Evolutionary conservation across 2,113 vertebrate species (phyloP).

Genomic region (Actenoides lindsayi): DNA sequence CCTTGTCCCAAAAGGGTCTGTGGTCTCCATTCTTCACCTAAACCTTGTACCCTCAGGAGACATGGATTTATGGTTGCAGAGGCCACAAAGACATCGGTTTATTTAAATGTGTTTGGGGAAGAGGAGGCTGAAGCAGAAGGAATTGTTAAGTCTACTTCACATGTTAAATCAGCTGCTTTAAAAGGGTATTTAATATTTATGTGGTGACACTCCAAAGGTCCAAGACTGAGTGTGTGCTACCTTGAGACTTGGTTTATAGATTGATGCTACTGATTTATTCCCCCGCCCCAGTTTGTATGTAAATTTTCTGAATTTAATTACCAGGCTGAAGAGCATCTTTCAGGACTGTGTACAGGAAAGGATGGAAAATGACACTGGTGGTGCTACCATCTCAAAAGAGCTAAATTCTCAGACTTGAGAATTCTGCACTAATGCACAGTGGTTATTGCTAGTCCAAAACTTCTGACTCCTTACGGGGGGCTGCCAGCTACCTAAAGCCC

Average conservation of each 20-base stretch:
- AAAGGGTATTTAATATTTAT: conserved; percentile 39
- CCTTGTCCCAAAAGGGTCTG: conserved; percentile 76
- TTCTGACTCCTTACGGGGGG: not conserved
- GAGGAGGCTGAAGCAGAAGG: conserved; percentile 43
- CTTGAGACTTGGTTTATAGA: conserved; percentile 45
- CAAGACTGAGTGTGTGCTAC: not conserved
- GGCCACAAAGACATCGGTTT: conserved; percentile 61
- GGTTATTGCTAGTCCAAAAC: not conserved
- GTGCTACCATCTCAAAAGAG: not conserved
- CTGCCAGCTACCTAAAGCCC: not conserved
- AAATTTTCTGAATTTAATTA: conserved; percentile 35
- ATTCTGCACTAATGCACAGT: not conserved
- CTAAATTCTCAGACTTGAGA: not conserved
- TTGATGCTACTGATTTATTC: conserved; percentile 11
- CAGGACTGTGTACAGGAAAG: not conserved
- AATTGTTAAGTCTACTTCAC: conserved; percentile 30
- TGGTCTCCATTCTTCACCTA: conserved; percentile 76
- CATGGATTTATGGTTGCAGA: conserved; percentile 53
- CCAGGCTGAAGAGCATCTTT: not conserved
- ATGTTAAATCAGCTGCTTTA: conserved; percentile 30
- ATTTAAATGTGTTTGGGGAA: conserved; percentile 53
- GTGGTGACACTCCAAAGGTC: not conserved
- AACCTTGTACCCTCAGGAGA: conserved; percentile 69
- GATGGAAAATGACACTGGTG: not conserved
- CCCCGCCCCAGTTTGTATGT: not conserved